Percentiles rank a stretch among this genome's conserved stretches.
phyloP scores from a whole-genome alignment of 2,113 vertebrate species.

The Psittacus erithacus region DNA sequence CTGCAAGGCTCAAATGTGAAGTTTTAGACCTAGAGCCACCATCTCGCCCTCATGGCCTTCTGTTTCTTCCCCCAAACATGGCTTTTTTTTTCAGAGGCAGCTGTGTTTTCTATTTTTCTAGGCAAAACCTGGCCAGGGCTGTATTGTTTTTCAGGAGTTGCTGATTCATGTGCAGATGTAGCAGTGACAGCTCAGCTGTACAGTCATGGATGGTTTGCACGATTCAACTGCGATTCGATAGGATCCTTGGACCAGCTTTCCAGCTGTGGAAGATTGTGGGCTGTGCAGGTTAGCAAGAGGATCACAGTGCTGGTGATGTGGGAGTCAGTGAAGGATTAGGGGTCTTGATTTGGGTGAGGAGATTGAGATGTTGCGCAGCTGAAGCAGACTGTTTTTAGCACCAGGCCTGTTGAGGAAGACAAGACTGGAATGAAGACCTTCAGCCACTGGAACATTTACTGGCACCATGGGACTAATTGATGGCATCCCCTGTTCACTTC shows the following conservation, averaged over 20 bases:
- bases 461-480: neutral
- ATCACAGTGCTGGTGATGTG: neutral
- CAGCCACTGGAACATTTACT: neutral
- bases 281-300: neutral
- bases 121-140: neutral
- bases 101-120: neutral
- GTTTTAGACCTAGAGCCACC: neutral
- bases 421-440: neutral
- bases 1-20: neutral
- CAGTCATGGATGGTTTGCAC: neutral
- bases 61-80: neutral
- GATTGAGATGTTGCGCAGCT: neutral
- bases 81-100: neutral
- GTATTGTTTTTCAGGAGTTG: neutral
- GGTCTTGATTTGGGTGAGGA: neutral
- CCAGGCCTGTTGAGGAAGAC: neutral
- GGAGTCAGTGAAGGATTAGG: neutral
- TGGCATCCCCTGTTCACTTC: neutral
- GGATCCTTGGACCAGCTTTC: neutral
- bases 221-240: neutral
- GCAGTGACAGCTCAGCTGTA: neutral
- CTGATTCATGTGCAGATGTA: neutral
- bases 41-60: neutral
- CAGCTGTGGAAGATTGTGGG: fast-evolving
- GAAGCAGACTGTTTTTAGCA: neutral